Percentiles rank a stretch among this genome's conserved stretches.
Evolutionary conservation across 2,797 vertebrate species (phyloP).

Genomic region (Mormyrus hasselquistii): DNA sequence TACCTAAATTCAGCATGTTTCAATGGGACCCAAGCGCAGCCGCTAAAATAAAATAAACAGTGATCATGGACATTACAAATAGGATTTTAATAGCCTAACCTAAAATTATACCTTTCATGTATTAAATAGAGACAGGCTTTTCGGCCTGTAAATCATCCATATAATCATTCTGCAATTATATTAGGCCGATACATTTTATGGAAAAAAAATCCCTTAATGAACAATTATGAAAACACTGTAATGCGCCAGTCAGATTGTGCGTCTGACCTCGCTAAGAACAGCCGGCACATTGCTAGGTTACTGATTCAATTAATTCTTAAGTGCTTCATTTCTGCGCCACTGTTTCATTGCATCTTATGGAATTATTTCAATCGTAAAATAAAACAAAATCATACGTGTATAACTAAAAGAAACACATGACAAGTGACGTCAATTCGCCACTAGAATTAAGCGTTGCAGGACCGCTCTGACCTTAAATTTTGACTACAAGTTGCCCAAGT

Average conservation of each 20-base stretch:
- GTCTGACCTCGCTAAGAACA: conserved; percentile 8
- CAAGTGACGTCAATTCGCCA: not conserved
- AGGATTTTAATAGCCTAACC: not conserved
- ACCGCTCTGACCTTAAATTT: not conserved
- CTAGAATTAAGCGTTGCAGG: not conserved
- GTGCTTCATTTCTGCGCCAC: not conserved
- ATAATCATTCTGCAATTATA: not conserved
- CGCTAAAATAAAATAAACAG: not conserved
- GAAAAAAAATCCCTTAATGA: not conserved
- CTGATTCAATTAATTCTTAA: conserved; percentile 17
- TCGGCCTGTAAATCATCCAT: not conserved
- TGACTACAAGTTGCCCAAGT: conserved; percentile 16
- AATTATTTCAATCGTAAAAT: not conserved
- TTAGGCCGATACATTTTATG: not conserved
- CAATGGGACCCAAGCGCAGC: not conserved
- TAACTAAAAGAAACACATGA: not conserved
- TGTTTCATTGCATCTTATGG: not conserved
- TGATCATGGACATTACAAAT: not conserved
- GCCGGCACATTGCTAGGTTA: conserved; percentile 25
- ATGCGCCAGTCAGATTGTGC: not conserved
- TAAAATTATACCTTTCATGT: not conserved
- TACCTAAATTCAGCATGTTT: not conserved
- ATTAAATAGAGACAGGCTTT: not conserved
- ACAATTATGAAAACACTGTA: not conserved
- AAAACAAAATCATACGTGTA: not conserved